These are phyloP conservation scores for Drosophila parabipectinata DNA, from an alignment of 1,140 invertebrate genomes.

Conservation along the genomic window DNA sequence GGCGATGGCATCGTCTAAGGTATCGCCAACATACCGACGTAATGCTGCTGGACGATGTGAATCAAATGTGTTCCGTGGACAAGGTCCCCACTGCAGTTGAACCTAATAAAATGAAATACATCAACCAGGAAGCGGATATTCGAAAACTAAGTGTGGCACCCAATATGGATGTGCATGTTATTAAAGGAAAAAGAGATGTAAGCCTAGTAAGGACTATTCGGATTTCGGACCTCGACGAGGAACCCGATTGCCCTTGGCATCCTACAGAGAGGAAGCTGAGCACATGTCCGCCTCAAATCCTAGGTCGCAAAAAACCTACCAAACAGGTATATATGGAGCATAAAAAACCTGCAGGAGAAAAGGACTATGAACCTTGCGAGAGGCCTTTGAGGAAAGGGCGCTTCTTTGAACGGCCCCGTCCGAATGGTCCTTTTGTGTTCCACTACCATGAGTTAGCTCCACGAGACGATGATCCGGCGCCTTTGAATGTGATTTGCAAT, in stretches of 20 bases:
- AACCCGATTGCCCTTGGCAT: not conserved
- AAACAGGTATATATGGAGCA: not conserved
- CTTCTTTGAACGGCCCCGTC: slow-evolving; percentile 9
- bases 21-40: slow-evolving; percentile 24
- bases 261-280: not conserved
- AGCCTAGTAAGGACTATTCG: not conserved
- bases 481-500: slow-evolving; percentile 9
- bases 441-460: slow-evolving; percentile 37
- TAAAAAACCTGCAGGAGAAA: not conserved
- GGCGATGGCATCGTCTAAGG: slow-evolving; percentile 19
- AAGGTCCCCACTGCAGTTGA: slow-evolving; percentile 12
- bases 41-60: slow-evolving; percentile 13
- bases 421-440: slow-evolving; percentile 13
- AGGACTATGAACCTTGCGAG: not conserved
- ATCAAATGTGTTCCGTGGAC: slow-evolving; percentile 21
- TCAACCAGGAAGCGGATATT: slow-evolving; percentile 18
- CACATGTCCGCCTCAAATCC: not conserved
- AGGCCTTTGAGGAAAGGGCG: not conserved
- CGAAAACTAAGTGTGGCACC: not conserved
- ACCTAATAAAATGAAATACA: not conserved
- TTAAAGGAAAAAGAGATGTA: not conserved
- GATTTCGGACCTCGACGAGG: slow-evolving; percentile 22
- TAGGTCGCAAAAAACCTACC: not conserved
- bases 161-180: slow-evolving; percentile 2
- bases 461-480: not conserved